Base-by-base conservation (phyloP, 2,113 vertebrate genomes). In the Gambusia holbrooki region DNA sequence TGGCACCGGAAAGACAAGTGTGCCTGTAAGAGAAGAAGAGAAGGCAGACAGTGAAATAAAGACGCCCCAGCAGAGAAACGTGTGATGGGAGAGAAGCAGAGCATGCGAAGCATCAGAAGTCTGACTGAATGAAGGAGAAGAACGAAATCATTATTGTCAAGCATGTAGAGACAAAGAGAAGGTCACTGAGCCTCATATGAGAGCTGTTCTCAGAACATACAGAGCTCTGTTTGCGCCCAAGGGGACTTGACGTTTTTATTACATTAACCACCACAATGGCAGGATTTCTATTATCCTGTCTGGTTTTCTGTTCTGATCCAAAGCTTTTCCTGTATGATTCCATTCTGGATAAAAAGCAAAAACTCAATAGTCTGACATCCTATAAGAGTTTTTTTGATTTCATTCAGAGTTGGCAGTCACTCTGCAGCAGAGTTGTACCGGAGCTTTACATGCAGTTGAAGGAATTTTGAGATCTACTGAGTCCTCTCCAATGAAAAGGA, bases 171-270 rank as follows among this genome's bases (percentile, higher is more conserved):
- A 61, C n/a, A 14, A 66, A 85, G 22, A 77, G 12, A 79, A 12
- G 33, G 80, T 75, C 35, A 61, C 22, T 32, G 66, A 82, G 69
- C 10, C 29, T 73, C 76, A 74, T 35, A 37, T 77, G 71, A 72
- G 79, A 73, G 66, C 71, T 69, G 73, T 71, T 79, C 83, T 89
- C 83, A 71, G 69, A 71, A 83, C 71, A 77, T 72, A 76, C 72
- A 48, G 77, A 70, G 82, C 76, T 82, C 67, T 82, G 65, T 60
- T 73, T 69, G 40, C 32, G 87, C 90, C 89, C 74, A 48, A 29
- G 86, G 86, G 91, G 86, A 76, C 69, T 7, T 58, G 42, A n/a
- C 5, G 73, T 17, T 79, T 87, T 88, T 87, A 91, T 92, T 90
- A 83, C 86, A 89, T 91, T 91, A 92, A 80, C 85, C 63, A 62